Evolutionary conservation across 2,797 vertebrate genomes (phyloP), one percentile per base, ranked within the genome.

Genomic region (Eidolon dupreanum): DNA sequence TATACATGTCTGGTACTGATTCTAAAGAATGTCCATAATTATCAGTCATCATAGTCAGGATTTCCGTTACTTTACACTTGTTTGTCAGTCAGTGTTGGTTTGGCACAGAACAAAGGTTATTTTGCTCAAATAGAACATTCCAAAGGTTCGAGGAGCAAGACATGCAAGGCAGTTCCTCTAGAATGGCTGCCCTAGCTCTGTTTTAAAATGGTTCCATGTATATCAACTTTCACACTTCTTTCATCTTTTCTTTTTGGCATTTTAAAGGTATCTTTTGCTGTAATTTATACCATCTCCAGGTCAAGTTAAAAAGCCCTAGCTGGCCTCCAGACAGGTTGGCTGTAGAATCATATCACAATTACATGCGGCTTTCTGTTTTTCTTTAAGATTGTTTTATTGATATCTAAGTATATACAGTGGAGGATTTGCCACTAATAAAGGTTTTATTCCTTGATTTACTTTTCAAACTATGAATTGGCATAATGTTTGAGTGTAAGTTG

Each of bases 391-490:
- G 49, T 73, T 91, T 81, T 43, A 65, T 24, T 49, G 3, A 43
- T 24, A 28, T 43, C n/a, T 59, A 73, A 79, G 5, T 71, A 33
- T 10, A 57, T 24, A 51, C 73, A 46, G 10, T 79, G 24, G 38
- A 61, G 49, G 65, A 24, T 87, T 78, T 79, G 65, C 36, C 61
- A n/a, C 63, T 36, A 49, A 24, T 55, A n/a, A 66, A 73, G 65
- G 57, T 24, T n/a, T 33, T 22, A 16, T 17, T 12, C 49, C 16
- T 79, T 41, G 16, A 36, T 73, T 43, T 79, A 57, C 9, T 10
- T 95, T 90, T 84, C 59, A 93, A 81, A 81, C 28, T 68, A 81
- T 88, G 10, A 95, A 53, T 49, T 51, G 63, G 9, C 68, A 61
- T 55, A 66, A 71, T 46, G 38, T 94, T 94, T 97, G 49, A 94